phyloP scores from a whole-genome alignment of 2,888 invertebrate genomes.

The Lepidonotus clava region DNA sequence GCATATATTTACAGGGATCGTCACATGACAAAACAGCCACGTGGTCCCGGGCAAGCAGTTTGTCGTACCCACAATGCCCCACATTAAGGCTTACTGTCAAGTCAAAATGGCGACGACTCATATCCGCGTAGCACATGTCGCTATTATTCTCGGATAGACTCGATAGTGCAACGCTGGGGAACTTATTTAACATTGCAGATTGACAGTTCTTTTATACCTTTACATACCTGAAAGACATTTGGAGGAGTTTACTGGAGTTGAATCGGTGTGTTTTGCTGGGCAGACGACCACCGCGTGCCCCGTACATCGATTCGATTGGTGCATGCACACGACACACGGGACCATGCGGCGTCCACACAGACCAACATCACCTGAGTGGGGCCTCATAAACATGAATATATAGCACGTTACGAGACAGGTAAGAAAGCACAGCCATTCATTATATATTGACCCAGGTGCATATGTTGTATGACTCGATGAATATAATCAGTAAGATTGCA shows the following conservation, averaged over 20 bases:
- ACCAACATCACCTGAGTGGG: slow-evolving; percentile 16
- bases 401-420: slow-evolving; percentile 10
- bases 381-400: background rate
- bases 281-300: background rate
- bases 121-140: slow-evolving; percentile 32
- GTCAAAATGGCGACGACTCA: slow-evolving; percentile 34
- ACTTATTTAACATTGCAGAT: background rate
- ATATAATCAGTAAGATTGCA: no score
- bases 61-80: slow-evolving; percentile 20
- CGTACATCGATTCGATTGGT: slow-evolving; percentile 1
- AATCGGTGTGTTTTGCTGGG: background rate
- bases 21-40: slow-evolving; percentile 29
- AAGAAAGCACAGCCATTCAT: background rate
- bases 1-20: slow-evolving; percentile 12
- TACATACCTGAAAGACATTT: background rate
- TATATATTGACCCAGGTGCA: no score
- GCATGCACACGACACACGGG: background rate
- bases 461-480: no score
- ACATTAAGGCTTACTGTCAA: slow-evolving; percentile 39
- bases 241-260: background rate
- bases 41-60: background rate
- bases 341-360: slow-evolving; percentile 23
- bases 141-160: background rate
- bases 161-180: background rate
- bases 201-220: background rate